phyloP scores from a whole-genome alignment of 2,113 vertebrate genomes.

The Ciconia maguari region DNA sequence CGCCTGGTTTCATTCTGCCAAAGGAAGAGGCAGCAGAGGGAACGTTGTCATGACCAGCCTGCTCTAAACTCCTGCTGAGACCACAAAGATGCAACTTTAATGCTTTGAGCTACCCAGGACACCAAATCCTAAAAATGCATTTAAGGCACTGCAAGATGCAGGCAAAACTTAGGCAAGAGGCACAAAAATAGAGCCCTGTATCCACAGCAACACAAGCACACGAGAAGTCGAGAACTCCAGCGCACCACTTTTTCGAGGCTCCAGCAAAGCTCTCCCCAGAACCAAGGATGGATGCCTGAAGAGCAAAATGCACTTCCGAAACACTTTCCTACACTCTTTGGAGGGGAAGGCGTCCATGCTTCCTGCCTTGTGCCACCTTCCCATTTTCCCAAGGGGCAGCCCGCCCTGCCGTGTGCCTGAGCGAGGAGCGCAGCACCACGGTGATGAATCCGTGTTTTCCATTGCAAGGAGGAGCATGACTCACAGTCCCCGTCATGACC shows the following conservation, averaged over 20 bases:
- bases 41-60: background rate
- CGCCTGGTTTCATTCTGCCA: background rate
- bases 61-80: background rate
- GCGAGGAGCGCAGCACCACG: background rate
- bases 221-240: background rate
- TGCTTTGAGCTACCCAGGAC: background rate
- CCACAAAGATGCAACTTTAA: background rate
- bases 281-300: background rate
- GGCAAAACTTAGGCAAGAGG: background rate
- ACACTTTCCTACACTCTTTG: background rate
- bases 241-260: accelerated
- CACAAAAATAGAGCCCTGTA: background rate
- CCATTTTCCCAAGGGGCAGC: background rate
- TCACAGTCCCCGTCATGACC: conserved; percentile 8
- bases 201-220: background rate
- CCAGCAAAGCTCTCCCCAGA: background rate
- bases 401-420: accelerated
- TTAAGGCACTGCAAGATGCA: background rate
- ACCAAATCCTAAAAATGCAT: background rate
- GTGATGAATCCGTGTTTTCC: background rate
- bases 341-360: background rate
- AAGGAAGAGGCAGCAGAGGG: background rate
- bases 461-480: background rate
- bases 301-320: background rate
- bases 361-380: background rate